Evolutionary conservation across 1,140 invertebrate species (phyloP).

Genomic region (Lucilia sericata): DNA sequence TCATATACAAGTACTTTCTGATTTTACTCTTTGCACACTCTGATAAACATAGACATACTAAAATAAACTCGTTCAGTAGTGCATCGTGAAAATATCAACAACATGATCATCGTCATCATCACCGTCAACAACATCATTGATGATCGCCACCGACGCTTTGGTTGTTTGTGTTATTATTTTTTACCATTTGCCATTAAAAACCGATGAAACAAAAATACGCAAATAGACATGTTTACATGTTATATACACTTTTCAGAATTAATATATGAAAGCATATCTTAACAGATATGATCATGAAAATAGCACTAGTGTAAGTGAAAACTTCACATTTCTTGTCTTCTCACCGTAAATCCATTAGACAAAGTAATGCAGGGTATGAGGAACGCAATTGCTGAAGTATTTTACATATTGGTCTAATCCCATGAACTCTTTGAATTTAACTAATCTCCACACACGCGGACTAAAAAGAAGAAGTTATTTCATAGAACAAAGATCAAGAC

Average conservation of each 20-base stretch:
- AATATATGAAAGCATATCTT: not conserved
- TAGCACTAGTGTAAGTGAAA: not conserved
- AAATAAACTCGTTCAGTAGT: constrained; percentile 23
- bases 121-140: not conserved
- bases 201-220: constrained; percentile 6
- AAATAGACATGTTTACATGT: constrained; percentile 11
- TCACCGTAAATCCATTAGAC: no score
- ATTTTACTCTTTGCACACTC: not conserved
- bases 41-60: not conserved
- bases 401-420: no score
- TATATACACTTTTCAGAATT: not conserved
- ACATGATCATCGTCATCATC: not conserved
- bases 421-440: no score
- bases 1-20: no score
- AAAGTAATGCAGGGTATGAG: no score
- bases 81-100: constrained; percentile 10
- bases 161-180: not conserved
- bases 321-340: no score
- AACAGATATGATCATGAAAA: not conserved
- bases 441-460: no score
- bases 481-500: no score
- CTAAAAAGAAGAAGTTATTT: no score
- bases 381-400: no score
- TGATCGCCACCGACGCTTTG: constrained; percentile 15
- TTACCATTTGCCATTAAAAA: constrained; percentile 24